Evolutionary conservation across 2,888 invertebrate genomes (phyloP).

Genomic region (Ornithoptera priamus): DNA sequence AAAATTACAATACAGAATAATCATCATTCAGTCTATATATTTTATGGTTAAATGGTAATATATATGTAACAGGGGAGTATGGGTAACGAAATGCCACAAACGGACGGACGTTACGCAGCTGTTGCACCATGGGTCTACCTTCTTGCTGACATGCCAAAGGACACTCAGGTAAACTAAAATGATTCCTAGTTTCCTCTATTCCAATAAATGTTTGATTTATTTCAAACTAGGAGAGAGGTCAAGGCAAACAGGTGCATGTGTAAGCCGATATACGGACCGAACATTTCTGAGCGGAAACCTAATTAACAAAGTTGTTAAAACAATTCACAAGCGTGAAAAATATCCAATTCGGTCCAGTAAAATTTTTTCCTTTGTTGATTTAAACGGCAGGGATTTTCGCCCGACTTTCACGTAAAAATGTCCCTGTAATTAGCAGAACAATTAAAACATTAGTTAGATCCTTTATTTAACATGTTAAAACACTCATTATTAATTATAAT

Average conservation of each 20-base stretch:
- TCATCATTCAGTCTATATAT: neutral
- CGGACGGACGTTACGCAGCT: constrained; percentile 74
- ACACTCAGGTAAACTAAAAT: constrained; percentile 59
- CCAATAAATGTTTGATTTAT: neutral
- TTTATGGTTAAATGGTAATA: neutral
- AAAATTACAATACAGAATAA: neutral
- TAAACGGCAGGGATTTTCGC: constrained; percentile 19
- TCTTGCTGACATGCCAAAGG: constrained; percentile 63
- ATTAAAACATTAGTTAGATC: constrained; percentile 9
- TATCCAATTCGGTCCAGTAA: constrained; percentile 15
- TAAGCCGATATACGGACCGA: neutral
- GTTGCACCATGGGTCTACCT: constrained; percentile 66
- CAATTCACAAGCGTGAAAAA: constrained; percentile 8
- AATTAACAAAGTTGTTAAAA: constrained; percentile 19
- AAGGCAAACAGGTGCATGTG: neutral
- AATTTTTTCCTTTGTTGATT: constrained; percentile 21
- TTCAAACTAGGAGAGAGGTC: neutral
- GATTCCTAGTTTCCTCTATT: neutral
- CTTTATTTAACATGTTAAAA: neutral
- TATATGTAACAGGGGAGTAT: constrained; percentile 50
- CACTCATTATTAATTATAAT: neutral
- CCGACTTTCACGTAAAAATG: constrained; percentile 16
- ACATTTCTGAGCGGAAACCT: constrained; percentile 9
- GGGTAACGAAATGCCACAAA: constrained; percentile 73
- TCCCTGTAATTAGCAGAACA: constrained; percentile 19